Percentiles rank a stretch among this genome's conserved stretches.
These are phyloP conservation scores for Sinotaia quadrata DNA, from an alignment of 2,888 invertebrate genomes.

Conservation along the genomic window DNA sequence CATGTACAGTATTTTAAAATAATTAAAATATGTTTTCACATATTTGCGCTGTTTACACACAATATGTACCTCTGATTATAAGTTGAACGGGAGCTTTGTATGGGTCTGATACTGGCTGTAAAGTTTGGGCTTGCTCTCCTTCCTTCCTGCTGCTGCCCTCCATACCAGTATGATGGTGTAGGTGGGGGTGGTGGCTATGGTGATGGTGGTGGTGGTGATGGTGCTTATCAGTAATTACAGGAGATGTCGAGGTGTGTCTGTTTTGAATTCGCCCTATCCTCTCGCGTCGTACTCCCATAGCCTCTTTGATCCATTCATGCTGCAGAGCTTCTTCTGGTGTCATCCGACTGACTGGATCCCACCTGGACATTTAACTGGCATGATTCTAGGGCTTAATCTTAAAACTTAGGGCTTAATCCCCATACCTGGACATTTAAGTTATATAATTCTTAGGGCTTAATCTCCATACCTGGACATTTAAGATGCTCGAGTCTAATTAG, in stretches of 20 bases:
- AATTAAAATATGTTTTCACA: too few species aligned
- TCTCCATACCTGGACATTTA: too few species aligned
- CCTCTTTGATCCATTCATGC: conserved; percentile 84
- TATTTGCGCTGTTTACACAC: too few species aligned
- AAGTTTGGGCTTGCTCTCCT: neutral
- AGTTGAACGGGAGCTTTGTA: conserved; percentile 64
- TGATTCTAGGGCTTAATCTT: too few species aligned
- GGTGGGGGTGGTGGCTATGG: conserved; percentile 19
- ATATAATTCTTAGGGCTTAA: too few species aligned
- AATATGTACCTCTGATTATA: conserved; percentile 48
- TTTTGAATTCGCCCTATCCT: conserved; percentile 41
- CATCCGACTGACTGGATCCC: conserved; percentile 93
- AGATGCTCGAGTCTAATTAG: too few species aligned
- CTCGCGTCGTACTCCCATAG: conserved; percentile 53
- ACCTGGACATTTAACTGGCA: conserved; percentile 76
- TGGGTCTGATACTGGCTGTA: conserved; percentile 54
- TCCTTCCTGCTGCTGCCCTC: conserved; percentile 30
- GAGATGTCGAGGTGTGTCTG: conserved; percentile 38
- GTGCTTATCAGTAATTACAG: conserved; percentile 27
- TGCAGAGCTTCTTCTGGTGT: conserved; percentile 91
- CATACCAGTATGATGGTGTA: too few species aligned
- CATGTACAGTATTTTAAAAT: too few species aligned
- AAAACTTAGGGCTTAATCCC: too few species aligned
- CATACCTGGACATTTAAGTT: too few species aligned
- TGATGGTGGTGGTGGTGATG: conserved; percentile 22